Evolutionary conservation across 2,888 invertebrate species (phyloP), one percentile per base, ranked within the genome.

Genomic region (Oligia fasciuncula): DNA sequence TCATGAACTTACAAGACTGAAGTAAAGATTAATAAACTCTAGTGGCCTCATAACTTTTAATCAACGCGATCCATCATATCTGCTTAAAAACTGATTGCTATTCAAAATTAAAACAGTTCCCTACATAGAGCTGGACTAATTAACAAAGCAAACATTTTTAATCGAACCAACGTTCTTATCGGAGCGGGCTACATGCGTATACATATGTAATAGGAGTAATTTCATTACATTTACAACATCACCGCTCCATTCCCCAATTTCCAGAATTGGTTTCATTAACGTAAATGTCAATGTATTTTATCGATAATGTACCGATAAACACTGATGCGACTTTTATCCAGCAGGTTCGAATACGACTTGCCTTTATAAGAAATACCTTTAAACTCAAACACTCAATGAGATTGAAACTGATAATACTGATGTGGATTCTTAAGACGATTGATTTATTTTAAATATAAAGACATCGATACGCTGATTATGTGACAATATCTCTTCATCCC

Each of bases 361-460:
- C 86, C 88, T 90, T 91, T 92, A 91, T 90, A 90, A 92, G 89
- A 91, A 91, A 93, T 91, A 90, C 87, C 86, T 91, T 90, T 81
- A 85, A 85, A 87, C 80, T 85, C 81, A 86, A 89, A 89, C 87
- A 83, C 89, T 90, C 90, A 91, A 90, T 91, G 91, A 92, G 92
- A 93, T 91, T 85, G 82, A 84, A 83, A 75, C 86, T 89, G 93
- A 93, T 91, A 92, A 90, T 84, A 78, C 88, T 91, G 84, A 89
- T 91, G 91, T 89, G 89, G 90, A 92, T 92, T 93, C 92, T 92
- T 90, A 91, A 91, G 89, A 84, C 90, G 91, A 92, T 91, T 93
- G 93, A 93, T 94, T 93, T 94, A 93, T 93, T 91, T 90, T 86
- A 90, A 90, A 89, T 90, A 84, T 89, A 85, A 86, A 86, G 90